Evolutionary conservation across 2,797 vertebrate genomes (phyloP).

Genomic region (Hypotaenidia okinawae): DNA sequence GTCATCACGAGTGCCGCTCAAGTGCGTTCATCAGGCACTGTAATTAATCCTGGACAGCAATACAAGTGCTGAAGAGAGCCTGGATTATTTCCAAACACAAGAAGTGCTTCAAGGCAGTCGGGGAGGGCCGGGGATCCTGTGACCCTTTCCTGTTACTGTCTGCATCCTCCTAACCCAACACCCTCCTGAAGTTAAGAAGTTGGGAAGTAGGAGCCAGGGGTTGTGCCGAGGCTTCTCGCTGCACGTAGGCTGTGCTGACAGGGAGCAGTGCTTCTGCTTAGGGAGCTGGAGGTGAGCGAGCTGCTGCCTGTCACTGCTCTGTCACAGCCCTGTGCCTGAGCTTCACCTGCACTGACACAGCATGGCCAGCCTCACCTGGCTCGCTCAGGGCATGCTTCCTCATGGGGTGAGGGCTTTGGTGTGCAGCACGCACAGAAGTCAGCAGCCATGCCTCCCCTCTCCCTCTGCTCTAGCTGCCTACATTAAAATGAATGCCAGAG

Average conservation of each 20-base stretch:
- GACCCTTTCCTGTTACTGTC: neutral
- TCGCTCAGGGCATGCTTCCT: neutral
- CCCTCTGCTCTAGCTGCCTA: neutral
- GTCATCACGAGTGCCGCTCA: neutral
- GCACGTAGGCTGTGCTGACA: accelerated
- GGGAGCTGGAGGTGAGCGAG: neutral
- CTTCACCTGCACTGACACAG: accelerated
- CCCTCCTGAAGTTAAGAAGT: too few relatives aligned
- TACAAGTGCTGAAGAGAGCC: neutral
- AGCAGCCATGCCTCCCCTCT: neutral
- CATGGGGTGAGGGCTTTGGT: accelerated
- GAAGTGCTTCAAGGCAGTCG: neutral
- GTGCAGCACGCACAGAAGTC: accelerated
- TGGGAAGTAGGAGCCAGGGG: neutral
- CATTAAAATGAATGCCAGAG: neutral
- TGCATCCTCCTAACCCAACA: neutral
- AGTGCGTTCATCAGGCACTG: neutral
- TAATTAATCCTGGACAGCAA: neutral
- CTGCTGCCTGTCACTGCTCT: accelerated
- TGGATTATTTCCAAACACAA: neutral
- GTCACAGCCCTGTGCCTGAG: accelerated
- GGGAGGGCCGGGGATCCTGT: neutral
- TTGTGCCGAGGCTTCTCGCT: neutral
- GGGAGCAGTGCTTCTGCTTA: neutral
- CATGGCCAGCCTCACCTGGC: neutral